Percentiles rank a stretch among this genome's conserved stretches.
Conservation (phyloP, 2,888 invertebrate species). For the Eurois occulta region DNA sequence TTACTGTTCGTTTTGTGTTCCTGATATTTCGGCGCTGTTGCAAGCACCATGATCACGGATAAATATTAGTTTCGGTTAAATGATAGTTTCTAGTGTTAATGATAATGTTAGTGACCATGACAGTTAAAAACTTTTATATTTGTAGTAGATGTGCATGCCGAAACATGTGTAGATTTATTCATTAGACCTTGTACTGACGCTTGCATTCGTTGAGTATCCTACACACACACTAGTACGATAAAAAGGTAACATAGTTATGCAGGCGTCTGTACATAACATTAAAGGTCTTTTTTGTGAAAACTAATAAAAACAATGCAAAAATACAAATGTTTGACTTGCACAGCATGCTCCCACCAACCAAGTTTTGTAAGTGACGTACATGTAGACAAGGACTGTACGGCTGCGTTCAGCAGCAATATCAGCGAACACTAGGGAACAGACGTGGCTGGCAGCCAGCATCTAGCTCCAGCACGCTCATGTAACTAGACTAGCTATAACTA, state of each 20-base stretch:
- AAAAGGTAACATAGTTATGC: not conserved
- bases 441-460: not conserved
- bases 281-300: not conserved
- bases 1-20: no score
- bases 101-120: no score
- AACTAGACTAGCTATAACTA: not conserved
- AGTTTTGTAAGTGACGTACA: not conserved
- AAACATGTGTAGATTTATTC: constrained; percentile 11
- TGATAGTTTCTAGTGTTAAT: no score
- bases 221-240: not conserved
- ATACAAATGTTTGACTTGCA: constrained; percentile 33
- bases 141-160: constrained; percentile 23
- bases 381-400: not conserved
- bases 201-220: constrained; percentile 1
- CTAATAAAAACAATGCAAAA: constrained; percentile 21
- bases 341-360: constrained; percentile 7
- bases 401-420: not conserved
- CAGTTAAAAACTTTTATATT: not conserved
- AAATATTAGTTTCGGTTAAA: no score
- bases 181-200: constrained; percentile 10
- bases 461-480: not conserved
- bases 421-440: not conserved
- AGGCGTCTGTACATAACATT: constrained; percentile 16
- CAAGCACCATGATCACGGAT: no score
- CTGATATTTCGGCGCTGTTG: no score